Evolutionary conservation across 2,113 vertebrate genomes (phyloP), one percentile per base, ranked within the genome.

Genomic region (Trachemys scripta): DNA sequence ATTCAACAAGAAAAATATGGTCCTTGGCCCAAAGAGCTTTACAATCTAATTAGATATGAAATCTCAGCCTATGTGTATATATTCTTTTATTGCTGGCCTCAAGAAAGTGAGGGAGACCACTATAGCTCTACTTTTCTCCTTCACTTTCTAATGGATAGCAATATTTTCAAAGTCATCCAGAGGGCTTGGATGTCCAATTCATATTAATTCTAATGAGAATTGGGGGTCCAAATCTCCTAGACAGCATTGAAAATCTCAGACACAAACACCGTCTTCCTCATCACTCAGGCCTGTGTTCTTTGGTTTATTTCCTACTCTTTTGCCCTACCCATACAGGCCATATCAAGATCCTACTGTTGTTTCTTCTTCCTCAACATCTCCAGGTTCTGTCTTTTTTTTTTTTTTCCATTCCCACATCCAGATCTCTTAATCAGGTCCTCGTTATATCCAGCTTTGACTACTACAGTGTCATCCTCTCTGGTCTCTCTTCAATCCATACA

Each of bases 401-500:
- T 51, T 54, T 54, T 54, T 9, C 56, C 56, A 11, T 27, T 57
- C 25, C 56, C 25, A 11, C 62, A 65, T 16, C 62, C 62, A 92
- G 56, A 59, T 83, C 82, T 91, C 79, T 59, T 91, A 56, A 72
- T 89, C 54, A 29, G 91, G 82, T 88, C 10, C 31, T 13, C 24
- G 85, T 91, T 93, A 90, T 86, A 83, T 93, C 76, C 72, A 83
- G 72, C 65, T 65, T 69, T 90, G 76, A 76, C 76, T 90, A 24
- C 78, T 82, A 31, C 62, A 93, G 27, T 80, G 91, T 20, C 22
- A 72, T 0, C 0, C 19, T 84, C 80, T 96, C 65, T 93, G 83
- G 92, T 93, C 24, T 97, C 81, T 5, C 45, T 92, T 95, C 87
- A 95, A 85, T 82, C 75, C 85, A 14, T 75, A 86, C 0, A 1